A percentile compares a stretch with the other conserved stretches of the same genome.
Conservation (phyloP, 2,888 invertebrate genomes). For the Morinoia aosen region DNA sequence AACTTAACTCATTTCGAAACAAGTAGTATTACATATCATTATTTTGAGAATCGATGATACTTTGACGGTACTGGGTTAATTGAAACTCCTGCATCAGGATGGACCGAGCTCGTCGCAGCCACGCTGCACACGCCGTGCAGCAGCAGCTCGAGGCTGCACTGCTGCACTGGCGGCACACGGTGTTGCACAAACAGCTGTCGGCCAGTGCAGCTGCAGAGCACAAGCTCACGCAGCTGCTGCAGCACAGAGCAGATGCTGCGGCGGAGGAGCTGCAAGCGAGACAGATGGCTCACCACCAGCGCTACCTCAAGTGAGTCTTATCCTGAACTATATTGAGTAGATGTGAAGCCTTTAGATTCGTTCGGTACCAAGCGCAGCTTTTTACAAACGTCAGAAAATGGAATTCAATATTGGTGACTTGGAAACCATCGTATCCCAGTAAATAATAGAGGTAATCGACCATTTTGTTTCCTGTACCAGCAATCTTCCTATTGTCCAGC, state of each 20-base stretch:
- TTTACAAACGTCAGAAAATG: too few species aligned
- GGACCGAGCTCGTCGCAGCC: conserved; percentile 1
- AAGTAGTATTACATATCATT: too few species aligned
- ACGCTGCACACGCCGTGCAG: conserved; percentile 54
- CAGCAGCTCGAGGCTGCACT: conserved; percentile 64
- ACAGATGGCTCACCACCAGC: background rate
- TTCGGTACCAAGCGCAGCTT: too few species aligned
- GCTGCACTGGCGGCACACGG: conserved; percentile 65
- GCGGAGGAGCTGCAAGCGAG: conserved; percentile 37
- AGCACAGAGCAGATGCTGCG: conserved; percentile 36
- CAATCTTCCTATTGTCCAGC: too few species aligned
- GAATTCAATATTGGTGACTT: too few species aligned
- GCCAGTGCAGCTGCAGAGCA: conserved; percentile 59
- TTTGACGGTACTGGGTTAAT: too few species aligned
- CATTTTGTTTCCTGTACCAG: too few species aligned
- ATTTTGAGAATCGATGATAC: too few species aligned
- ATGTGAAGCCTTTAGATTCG: background rate
- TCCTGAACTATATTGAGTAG: background rate
- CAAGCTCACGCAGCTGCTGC: conserved; percentile 58
- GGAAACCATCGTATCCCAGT: too few species aligned
- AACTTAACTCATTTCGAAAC: too few species aligned
- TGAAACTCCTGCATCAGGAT: background rate
- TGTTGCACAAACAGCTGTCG: conserved; percentile 60
- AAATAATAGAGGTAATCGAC: too few species aligned
- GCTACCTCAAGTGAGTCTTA: background rate